Evolutionary conservation across 1,140 invertebrate genomes (phyloP).

Genomic region (Drosophila lowei): DNA sequence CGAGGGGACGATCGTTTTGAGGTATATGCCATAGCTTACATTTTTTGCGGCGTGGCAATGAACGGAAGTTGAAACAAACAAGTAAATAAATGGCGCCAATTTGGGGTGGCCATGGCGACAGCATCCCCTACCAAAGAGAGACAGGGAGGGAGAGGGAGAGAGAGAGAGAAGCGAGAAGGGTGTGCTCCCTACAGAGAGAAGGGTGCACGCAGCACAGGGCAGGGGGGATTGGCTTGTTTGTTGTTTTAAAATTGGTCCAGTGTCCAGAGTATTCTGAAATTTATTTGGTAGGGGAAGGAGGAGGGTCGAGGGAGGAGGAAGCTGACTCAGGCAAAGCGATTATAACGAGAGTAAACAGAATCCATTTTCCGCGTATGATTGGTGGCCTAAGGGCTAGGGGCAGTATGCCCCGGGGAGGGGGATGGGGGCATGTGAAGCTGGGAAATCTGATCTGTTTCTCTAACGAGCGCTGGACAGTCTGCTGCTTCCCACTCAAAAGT

Average conservation of each 20-base stretch:
- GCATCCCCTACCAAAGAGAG: not conserved
- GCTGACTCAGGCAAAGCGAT: slow-evolving; percentile 76
- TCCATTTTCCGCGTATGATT: slow-evolving; percentile 78
- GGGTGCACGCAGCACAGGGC: not conserved
- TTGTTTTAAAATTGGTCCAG: slow-evolving; percentile 68
- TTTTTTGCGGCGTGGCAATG: slow-evolving; percentile 80
- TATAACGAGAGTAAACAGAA: slow-evolving; percentile 80
- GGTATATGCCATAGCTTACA: slow-evolving; percentile 69
- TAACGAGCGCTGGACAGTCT: slow-evolving; percentile 35
- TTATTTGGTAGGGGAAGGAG: slow-evolving; percentile 63
- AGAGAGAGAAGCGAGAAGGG: too few relatives aligned
- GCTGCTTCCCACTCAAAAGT: slow-evolving; percentile 48
- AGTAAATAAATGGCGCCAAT: slow-evolving; percentile 82
- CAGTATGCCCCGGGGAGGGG: not conserved
- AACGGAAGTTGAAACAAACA: slow-evolving; percentile 82
- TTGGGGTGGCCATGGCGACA: slow-evolving; percentile 56
- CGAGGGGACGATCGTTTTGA: slow-evolving; percentile 34
- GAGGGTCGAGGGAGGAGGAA: not conserved
- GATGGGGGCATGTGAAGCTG: not conserved
- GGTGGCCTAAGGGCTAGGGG: slow-evolving; percentile 43
- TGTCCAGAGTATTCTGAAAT: slow-evolving; percentile 44
- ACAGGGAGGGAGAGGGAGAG: too few relatives aligned
- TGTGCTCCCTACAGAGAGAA: too few relatives aligned
- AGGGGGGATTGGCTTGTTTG: slow-evolving; percentile 40
- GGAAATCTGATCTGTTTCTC: slow-evolving; percentile 41